These are phyloP conservation scores for Meda fulgida DNA, from an alignment of 2,797 vertebrate species.

Conservation along the genomic window DNA sequence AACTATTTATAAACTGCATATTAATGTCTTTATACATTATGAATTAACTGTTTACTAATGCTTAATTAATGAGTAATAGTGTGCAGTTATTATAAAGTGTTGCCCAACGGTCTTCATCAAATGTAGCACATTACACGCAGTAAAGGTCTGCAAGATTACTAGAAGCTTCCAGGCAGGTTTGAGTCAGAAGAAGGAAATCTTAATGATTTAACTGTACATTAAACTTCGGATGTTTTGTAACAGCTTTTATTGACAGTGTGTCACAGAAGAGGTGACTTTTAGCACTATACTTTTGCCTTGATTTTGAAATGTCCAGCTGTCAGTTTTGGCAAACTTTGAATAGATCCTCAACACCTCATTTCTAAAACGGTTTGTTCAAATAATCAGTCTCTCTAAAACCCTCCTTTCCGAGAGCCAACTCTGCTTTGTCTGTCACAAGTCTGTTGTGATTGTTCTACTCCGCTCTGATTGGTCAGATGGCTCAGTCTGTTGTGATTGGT, in stretches of 20 bases:
- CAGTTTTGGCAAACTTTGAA: neutral
- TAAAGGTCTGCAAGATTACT: too few relatives aligned
- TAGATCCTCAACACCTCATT: too few relatives aligned
- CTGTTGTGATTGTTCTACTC: neutral
- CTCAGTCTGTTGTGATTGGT: too few relatives aligned
- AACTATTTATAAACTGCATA: too few relatives aligned
- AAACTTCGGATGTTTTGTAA: neutral
- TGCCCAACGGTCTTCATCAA: too few relatives aligned
- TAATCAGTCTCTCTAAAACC: neutral
- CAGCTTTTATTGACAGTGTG: neutral
- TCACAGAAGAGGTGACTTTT: neutral
- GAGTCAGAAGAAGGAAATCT: neutral
- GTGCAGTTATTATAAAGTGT: too few relatives aligned
- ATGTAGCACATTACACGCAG: neutral
- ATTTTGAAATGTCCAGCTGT: constrained; percentile 3
- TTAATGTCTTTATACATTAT: too few relatives aligned
- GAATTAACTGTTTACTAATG: too few relatives aligned
- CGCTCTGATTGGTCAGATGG: too few relatives aligned
- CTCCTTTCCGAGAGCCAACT: neutral
- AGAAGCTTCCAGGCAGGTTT: neutral
- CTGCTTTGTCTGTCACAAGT: neutral
- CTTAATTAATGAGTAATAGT: too few relatives aligned
- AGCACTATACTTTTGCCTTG: neutral
- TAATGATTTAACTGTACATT: neutral
- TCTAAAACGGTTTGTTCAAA: neutral